Base-by-base conservation (phyloP, 1,140 invertebrate species). In the Ladona fulva region DNA sequence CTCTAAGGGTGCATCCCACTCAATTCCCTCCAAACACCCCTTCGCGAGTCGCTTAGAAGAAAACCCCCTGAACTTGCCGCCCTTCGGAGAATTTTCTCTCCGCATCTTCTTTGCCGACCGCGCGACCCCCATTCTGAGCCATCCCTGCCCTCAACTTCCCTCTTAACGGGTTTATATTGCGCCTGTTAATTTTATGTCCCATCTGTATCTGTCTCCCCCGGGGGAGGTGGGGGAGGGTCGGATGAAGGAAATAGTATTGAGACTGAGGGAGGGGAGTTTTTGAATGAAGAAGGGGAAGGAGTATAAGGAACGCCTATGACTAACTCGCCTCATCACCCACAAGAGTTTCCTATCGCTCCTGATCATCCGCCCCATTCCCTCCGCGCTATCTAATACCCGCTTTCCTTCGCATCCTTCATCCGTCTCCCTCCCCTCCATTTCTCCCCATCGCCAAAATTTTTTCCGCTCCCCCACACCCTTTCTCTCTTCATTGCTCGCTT, bases 121-220 rank as follows among this genome's bases (percentile, higher is more conserved):
- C 52, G 52, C 52, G 16, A 16, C 52, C 52, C 52, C 52, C n/a
- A 19, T 66, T 52, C 44, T 19, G 44, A 10, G 10, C 19, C 44
- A 52, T 52, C 44, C 44, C 10, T 52, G 10, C 44, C 52, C 52
- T 66, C 52, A 66, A 66, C 52, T 66, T 66, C 52, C 52, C 52
- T 66, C 52, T 66, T 66, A 66, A 66, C 52, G 52, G 52, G 52
- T 66, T 66, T 66, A 66, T 66, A 66, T 66, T 66, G 52, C 52
- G 52, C 52, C 52, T 66, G 52, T 66, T 66, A 66, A 66, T 66
- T 66, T 66, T 66, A 66, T 66, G 52, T 66, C 52, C 52, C 52
- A 66, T 66, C 52, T 66, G 52, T 66, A 66, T 66, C 52, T 66
- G 52, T 66, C 52, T 66, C 52, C 44, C 44, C 52, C 14, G 52